Base-by-base conservation (phyloP, 2,888 invertebrate genomes). In the Drosophila incognita region DNA sequence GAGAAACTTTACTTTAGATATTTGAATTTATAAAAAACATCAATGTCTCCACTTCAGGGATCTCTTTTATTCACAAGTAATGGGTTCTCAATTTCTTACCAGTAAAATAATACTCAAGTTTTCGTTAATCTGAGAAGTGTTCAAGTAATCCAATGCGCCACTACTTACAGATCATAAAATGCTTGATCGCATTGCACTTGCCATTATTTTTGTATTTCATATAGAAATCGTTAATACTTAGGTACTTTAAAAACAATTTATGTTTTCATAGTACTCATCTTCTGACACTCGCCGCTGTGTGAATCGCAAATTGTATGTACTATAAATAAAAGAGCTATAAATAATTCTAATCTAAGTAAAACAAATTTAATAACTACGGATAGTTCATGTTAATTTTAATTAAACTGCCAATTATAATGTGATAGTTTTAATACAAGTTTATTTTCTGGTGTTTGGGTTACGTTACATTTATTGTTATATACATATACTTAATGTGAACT, bases 341-440 rank as follows among this genome's bases (percentile, higher is more conserved):
- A 42, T 69, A 75, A 61, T 52, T 21, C 18, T 52, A 71, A 10
- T 42, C 48, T 72, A 71, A 79, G 79, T 71, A 61, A 77, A 59
- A 68, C 69, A 69, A 77, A 81, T 75, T 69, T 70, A 69, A 54
- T 62, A 71, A 63, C 46, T 76, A 71, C 38, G 38, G 8, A n/a
- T 62, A 69, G 59, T 71, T 72, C 51, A 74, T 75, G 53, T 59
- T 79, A 79, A 66, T 64, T 69, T 72, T 81, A 87, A 84, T 85
- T 85, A 83, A 89, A 90, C 91, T 90, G 90, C 90, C 90, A 91
- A 91, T 91, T 87, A 83, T 85, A 86, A 83, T 88, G 90, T 91
- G 90, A 90, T 90, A 87, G 90, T 84, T 89, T 89, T 90, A 69
- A 89, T 79, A 84, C 61, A 83, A 74, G 59, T 73, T 64, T 63